phyloP scores from a whole-genome alignment of 2,888 invertebrate genomes.

The Epirrita christyi region DNA sequence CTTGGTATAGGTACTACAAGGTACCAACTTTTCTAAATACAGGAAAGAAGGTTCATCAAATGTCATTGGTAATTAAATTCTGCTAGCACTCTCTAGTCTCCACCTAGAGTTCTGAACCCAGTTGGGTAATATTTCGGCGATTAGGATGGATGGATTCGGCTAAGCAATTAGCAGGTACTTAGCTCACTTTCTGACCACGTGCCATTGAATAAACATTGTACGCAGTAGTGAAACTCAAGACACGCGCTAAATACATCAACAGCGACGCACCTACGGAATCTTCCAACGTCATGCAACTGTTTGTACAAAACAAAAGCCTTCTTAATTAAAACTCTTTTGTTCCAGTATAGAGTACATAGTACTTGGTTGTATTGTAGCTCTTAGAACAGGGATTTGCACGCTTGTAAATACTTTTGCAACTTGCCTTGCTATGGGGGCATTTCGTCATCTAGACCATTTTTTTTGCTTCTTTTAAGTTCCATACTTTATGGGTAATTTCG shows the following conservation, averaged over 20 bases:
- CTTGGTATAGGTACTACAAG: no score
- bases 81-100: no score
- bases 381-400: no score
- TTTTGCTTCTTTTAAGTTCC: no score
- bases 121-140: slow-evolving; percentile 10
- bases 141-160: slow-evolving; percentile 23
- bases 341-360: background rate
- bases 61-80: no score
- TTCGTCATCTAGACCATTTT: no score
- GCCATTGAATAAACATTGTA: slow-evolving; percentile 31
- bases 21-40: no score
- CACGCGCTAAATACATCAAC: slow-evolving; percentile 22
- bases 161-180: slow-evolving; percentile 18
- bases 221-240: slow-evolving; percentile 27
- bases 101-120: background rate
- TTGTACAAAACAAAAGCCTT: background rate
- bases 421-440: no score
- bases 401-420: no score
- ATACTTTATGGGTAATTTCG: no score
- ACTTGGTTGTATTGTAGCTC: no score
- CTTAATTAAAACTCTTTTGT: background rate
- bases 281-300: slow-evolving; percentile 5
- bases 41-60: background rate
- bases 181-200: slow-evolving; percentile 26
- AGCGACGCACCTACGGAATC: slow-evolving; percentile 4